These are phyloP conservation scores for Sceloporus undulatus DNA, from an alignment of 2,113 vertebrate genomes.

Conservation along the genomic window DNA sequence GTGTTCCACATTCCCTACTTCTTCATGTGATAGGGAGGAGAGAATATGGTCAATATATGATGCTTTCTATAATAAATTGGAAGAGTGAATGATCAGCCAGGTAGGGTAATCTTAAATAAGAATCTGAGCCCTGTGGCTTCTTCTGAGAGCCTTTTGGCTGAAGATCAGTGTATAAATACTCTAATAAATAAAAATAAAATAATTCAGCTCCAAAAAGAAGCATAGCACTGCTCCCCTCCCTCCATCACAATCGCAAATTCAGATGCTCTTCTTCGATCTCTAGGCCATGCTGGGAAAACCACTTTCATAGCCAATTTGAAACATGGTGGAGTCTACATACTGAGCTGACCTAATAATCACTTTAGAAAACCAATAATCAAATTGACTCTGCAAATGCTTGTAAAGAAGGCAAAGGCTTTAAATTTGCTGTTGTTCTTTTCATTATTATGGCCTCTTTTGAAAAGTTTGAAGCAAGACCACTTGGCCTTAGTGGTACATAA, in stretches of 20 bases:
- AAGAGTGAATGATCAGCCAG: neutral
- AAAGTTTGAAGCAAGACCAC: constrained; percentile 7
- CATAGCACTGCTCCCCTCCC: neutral
- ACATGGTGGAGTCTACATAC: neutral
- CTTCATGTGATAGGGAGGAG: no score
- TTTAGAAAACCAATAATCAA: neutral
- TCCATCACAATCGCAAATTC: neutral
- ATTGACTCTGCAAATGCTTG: neutral
- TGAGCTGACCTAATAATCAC: no score
- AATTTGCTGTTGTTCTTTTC: constrained; percentile 14
- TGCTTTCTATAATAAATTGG: neutral
- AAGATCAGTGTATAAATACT: no score
- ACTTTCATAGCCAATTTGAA: neutral
- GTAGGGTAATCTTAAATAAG: neutral
- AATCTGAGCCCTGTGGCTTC: neutral
- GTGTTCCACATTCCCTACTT: neutral
- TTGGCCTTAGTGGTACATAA: neutral
- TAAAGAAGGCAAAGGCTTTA: neutral
- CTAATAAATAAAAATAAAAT: no score
- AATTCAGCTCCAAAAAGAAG: neutral
- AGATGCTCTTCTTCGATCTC: neutral
- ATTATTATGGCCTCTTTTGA: neutral
- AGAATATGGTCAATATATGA: neutral
- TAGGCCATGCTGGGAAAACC: neutral
- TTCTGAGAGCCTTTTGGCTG: no score